Base-by-base conservation (phyloP, 1,140 invertebrate genomes). In the Apis laboriosa region DNA sequence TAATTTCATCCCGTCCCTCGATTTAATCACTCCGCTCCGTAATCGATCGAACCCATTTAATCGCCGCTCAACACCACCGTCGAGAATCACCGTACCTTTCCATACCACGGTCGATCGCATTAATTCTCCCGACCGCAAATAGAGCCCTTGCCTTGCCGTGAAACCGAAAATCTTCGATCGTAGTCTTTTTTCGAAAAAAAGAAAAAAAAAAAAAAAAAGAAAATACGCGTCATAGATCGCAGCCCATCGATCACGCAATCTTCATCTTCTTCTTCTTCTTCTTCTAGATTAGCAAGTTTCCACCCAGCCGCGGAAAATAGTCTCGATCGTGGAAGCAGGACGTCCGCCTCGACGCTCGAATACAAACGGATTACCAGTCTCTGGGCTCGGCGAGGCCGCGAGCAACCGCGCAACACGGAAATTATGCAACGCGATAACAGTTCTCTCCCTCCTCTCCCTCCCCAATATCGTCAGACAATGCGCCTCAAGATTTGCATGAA, bases 361-460 rank as follows among this genome's bases (percentile, higher is more conserved):
- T 56, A 53, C 83, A 78, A 80, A 76, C 79, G 63, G 74, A 85
- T 72, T 73, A 75, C 53, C 70, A 74, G 60, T 74, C 72, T 66
- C 60, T 61, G 58, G 5, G 56, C 87, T 77, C 71, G 71, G 63
- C 63, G 66, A 86, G 83, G 72, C 77, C 70, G 67, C 63, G 79
- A 80, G 73, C 64, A 80, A 76, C 75, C 73, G 64, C 77, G 87
- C n/a, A 89, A 83, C 80, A 83, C 74, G 77, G 80, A 84, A 89
- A 89, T 89, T 86, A 87, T 89, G 88, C 88, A 85, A 87, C 70
- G 88, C 87, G 88, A 89, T 88, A 89, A 88, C 88, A 84, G 88
- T 83, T 86, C 84, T 15, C 84, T 80, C 85, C 84, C 7, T 81
- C 87, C 80, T 86, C 24, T 24, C 24, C 3, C 34, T 4, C 34